Evolutionary conservation across 2,888 invertebrate species (phyloP).

Genomic region (Pachliopta kotzebuea): DNA sequence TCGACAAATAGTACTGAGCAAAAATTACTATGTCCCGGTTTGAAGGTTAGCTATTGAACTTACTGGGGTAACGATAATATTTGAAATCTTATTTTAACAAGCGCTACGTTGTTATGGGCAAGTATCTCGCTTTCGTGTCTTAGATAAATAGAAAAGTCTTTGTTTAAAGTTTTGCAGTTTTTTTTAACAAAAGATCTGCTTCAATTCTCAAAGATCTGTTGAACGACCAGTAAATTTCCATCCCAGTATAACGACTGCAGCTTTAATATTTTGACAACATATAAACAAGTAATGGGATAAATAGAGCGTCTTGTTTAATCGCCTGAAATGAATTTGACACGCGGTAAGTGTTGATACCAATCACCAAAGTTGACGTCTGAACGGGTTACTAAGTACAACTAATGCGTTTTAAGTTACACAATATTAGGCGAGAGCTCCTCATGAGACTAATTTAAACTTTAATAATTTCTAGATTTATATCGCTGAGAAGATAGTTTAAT

Average conservation of each 20-base stretch:
- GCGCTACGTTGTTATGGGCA: too few species aligned
- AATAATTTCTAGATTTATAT: neutral
- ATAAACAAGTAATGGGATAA: slow-evolving; percentile 33
- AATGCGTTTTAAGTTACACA: neutral
- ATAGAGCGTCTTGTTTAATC: slow-evolving; percentile 30
- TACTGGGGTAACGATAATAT: too few species aligned
- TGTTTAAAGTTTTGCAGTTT: too few species aligned
- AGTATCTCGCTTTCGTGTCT: too few species aligned
- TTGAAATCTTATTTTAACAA: too few species aligned
- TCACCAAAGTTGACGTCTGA: slow-evolving; percentile 37
- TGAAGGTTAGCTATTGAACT: too few species aligned
- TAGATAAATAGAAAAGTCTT: too few species aligned
- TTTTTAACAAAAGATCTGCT: neutral
- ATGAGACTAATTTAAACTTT: neutral
- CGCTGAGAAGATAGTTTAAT: too few species aligned
- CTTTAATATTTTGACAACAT: slow-evolving; percentile 24
- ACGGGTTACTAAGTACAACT: slow-evolving; percentile 32
- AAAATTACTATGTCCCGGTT: too few species aligned
- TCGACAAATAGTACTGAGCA: too few species aligned
- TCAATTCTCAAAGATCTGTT: neutral
- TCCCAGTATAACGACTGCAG: neutral
- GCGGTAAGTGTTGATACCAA: slow-evolving; percentile 40
- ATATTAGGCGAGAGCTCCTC: neutral
- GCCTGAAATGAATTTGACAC: slow-evolving; percentile 39
- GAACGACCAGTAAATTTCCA: neutral